phyloP scores from a whole-genome alignment of 2,888 invertebrate species.

The Arctia plantaginis region DNA sequence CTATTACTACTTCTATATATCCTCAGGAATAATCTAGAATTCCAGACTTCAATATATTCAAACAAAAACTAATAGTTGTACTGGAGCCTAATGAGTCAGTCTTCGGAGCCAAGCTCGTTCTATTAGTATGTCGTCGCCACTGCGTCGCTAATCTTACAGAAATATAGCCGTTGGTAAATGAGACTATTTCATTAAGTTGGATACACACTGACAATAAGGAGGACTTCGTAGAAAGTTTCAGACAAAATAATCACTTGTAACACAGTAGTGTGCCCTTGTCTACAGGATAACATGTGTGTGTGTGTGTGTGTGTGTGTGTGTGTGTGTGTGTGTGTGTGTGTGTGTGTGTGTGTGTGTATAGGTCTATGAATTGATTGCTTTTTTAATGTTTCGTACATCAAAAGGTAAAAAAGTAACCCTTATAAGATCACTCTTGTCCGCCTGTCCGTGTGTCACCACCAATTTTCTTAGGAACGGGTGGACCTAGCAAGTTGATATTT shows the following conservation, averaged over 20 bases:
- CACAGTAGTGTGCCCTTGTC: background rate
- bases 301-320: no score
- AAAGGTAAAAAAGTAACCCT: no score
- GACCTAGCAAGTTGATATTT: no score
- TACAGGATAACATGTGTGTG: no score
- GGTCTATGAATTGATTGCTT: no score
- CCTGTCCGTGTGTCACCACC: no score
- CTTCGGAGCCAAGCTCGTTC: slow-evolving; percentile 24
- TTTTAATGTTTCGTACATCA: no score
- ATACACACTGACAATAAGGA: background rate
- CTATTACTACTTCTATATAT: background rate
- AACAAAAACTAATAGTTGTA: slow-evolving; percentile 1
- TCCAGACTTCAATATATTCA: background rate
- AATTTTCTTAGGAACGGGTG: no score
- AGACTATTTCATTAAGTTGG: slow-evolving; percentile 2
- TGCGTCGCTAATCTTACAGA: slow-evolving; percentile 29
- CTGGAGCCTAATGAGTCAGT: slow-evolving; percentile 16
- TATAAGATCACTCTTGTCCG: no score
- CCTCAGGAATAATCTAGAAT: background rate
- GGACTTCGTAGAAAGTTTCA: background rate
- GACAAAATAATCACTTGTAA: background rate
- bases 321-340: no score
- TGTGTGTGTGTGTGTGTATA: no score
- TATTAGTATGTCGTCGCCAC: slow-evolving; percentile 28
- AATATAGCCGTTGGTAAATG: slow-evolving; percentile 16